Base-by-base conservation (phyloP, 2,113 vertebrate genomes). In the Podilymbus podiceps region DNA sequence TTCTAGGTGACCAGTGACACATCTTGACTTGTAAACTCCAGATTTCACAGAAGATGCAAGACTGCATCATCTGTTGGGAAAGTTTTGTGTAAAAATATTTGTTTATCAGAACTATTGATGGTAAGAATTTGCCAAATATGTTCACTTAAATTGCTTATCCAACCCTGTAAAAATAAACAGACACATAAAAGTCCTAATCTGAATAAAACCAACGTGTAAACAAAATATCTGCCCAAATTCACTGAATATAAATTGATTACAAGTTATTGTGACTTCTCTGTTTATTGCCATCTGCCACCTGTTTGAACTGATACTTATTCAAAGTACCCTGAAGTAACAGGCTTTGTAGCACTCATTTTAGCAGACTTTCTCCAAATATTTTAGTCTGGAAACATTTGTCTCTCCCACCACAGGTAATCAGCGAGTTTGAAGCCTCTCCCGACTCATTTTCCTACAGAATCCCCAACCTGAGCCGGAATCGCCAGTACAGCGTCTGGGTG, bases 401-500 rank as follows among this genome's bases (percentile, higher is more conserved):
- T 98, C 97, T 98, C 95, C 89, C 53, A 95, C 97, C 97, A 93
- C 98, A 99, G 99, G 99, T 99, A 95, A 99, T 99, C 99, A 99
- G 99, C 84, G 99, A 99, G 96, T 99, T 99, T 90, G 99, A 99
- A 97, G 99, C 99, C 53, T 99, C 99, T 87, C 99, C 99, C 15
- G 99, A 99, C 97, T 98, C 98, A 7, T 99, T 99, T 97, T 99
- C 99, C 98, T 99, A 99, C 98, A 98, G 99, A 97, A 99, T 99
- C 58, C 99, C 99, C 46, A 99, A 99, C 97, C 96, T 99, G 98
- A 99, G 98, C 95, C 98, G 99, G 80, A 99, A 99, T 92, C 98
- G 99, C 77, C 99, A 99, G 95, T 99, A 99, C 97, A 99, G 99
- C 11, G 98, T 99, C 95, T 99, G 99, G 99, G 99, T 99, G 91